Base-by-base conservation (phyloP, 2,888 invertebrate species). In the Caenorhabditis japonica region DNA sequence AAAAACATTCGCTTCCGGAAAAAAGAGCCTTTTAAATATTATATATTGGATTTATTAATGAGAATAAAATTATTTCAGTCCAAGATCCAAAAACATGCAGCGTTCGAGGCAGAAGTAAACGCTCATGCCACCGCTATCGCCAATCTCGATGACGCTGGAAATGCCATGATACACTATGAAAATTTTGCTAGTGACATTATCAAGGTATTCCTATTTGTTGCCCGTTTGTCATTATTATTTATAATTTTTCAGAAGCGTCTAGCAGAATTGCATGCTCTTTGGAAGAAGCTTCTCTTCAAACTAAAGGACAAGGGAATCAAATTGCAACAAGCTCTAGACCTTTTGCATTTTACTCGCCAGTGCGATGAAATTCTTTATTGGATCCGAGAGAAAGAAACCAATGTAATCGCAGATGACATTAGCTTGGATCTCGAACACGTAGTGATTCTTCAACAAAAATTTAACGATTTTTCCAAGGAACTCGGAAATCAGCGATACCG, bases 311-410 rank as follows among this genome's bases (percentile, higher is more conserved):
- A 99, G 89, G 97, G 97, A 39, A 92, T 94, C 89, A 95, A 96
- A 89, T 91, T 99, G 81, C 95, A 97, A 88, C 97, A 99, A 89
- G 97, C 97, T 7, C 90, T 97, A 10, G 94, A 97, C 47, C 91
- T 99, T 36, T 96, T 97, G n/a, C 97, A 97, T 89, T 99, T 97
- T 89, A 90, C 96, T 85, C 92, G 99, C 43, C 95, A 97, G 88
- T 97, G 96, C 88, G 96, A 97, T 88, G 97, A 99, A 90, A 93
- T 99, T 66, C 94, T 97, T 93, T 97, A 97, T 89, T 99, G 99
- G 99, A 99, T 99, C 83, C 93, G 93, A 87, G 99, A 99, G 89
- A 99, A 97, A 91, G 93, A 94, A 89, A 92, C 96, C 12, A 97
- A 97, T 88, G 94, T 99, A 1, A 93, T 94, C 27, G 94, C 96